Conservation (phyloP, 2,888 invertebrate species). For the Aphrophora alni region DNA sequence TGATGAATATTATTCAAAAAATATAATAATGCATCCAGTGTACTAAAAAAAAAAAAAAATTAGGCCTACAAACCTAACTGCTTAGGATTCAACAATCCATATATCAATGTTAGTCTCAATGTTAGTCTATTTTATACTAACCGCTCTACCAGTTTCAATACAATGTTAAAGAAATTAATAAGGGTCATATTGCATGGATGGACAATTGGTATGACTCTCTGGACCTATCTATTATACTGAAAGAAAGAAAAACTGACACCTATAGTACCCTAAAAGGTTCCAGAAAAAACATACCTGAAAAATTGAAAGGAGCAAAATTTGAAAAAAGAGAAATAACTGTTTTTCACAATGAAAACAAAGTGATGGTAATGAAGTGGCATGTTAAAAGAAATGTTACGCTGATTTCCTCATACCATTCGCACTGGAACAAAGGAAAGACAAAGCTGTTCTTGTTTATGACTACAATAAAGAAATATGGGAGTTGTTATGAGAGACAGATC, state of each 20-base stretch:
- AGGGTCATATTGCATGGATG: background rate
- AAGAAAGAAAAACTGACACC: background rate
- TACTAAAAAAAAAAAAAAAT: no score
- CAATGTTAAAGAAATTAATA: no score
- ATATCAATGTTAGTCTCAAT: no score
- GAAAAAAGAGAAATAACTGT: slow-evolving; percentile 51
- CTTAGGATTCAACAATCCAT: no score
- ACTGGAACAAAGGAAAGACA: background rate
- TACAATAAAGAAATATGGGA: slow-evolving; percentile 27
- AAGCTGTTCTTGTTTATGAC: slow-evolving; percentile 12
- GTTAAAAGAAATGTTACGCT: slow-evolving; percentile 39
- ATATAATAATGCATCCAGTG: no score
- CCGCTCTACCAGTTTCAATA: no score
- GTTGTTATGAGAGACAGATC: slow-evolving; percentile 24
- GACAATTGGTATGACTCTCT: slow-evolving; percentile 8
- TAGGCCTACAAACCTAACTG: no score
- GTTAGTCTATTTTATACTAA: no score
- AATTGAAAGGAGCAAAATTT: background rate
- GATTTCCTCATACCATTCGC: background rate
- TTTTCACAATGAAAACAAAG: background rate
- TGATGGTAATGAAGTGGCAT: slow-evolving; percentile 37
- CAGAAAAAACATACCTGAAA: background rate
- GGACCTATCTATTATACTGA: background rate
- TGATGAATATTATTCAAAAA: no score
- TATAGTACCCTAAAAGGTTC: background rate